Evolutionary conservation across 2,113 vertebrate genomes (phyloP), one percentile per base, ranked within the genome.

Genomic region (Dendropsophus ebraccatus): DNA sequence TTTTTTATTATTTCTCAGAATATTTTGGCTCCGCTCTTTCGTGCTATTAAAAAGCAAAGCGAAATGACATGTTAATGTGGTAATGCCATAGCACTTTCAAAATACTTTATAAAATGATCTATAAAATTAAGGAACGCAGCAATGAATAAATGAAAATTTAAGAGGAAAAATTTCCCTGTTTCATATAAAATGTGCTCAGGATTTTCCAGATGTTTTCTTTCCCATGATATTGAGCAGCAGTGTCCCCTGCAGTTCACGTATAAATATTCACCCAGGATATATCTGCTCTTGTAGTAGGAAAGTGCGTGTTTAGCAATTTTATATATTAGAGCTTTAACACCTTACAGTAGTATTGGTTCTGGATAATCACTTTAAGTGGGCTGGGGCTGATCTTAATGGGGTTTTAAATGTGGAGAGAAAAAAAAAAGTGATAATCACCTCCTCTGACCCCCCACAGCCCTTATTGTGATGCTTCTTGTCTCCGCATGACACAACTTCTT

Each of bases 31-130:
- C 54, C 1, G 16, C 41, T 35, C 25, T 72, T 72, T 54, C 5
- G 30, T 60, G 32, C 30, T 74, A 58, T 84, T 52, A 52, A 74
- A 84, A 84, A 21, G 50, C 45, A n/a, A 75, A 70, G 65, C 56
- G 47, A 85, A 85, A 85, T 85, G 47, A 79, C 84, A 86, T 86
- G 84, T 50, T 86, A 86, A 86, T 81, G 85, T 81, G 85, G 76
- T 86, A 81, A 86, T 81, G 65, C 85, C 65, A 32, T 81, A 81
- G 67, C 85, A 86, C 85, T 81, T 86, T 81, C 17, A 73, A 80
- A 81, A 86, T 86, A 74, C 67, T 81, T 86, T 81, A 86, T 86
- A 73, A 86, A 81, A 81, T 81, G 25, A 81, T 81, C 85, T 73
- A 81, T 86, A 86, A 86, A 86, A 86, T 81, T 60, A 86, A 81